phyloP scores from a whole-genome alignment of 64 coral and sea anemone genomes.

The Acropora tenuis region DNA sequence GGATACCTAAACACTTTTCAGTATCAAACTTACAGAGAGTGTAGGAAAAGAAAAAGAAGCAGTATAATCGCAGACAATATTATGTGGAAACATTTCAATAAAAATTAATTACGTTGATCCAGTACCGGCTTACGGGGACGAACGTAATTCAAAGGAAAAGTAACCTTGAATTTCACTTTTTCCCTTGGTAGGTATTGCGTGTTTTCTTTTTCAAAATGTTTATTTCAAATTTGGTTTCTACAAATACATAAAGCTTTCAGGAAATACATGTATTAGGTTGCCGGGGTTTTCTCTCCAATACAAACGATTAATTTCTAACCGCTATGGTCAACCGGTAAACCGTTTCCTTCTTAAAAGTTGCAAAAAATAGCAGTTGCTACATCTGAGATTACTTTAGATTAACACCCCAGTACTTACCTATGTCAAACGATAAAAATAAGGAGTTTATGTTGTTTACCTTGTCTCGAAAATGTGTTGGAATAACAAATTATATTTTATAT shows the following conservation, averaged over 20 bases:
- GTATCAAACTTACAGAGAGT: no score
- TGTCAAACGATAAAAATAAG: no score
- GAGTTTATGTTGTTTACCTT: background rate
- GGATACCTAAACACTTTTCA: no score
- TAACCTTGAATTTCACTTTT: background rate
- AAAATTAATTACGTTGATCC: background rate
- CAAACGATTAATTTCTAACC: background rate
- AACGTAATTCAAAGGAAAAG: background rate
- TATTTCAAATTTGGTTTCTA: background rate
- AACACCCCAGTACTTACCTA: no score
- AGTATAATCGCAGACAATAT: no score
- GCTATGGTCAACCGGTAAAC: background rate
- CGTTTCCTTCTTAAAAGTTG: background rate
- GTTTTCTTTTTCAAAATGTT: background rate
- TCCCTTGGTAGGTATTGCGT: background rate
- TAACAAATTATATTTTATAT: background rate
- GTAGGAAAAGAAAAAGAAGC: no score
- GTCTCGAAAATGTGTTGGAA: background rate
- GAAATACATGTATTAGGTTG: constrained; percentile 1
- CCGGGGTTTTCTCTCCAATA: constrained; percentile 3
- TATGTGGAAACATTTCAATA: background rate
- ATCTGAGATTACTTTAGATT: no score
- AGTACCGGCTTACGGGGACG: background rate
- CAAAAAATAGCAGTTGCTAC: background rate
- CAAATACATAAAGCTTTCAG: background rate